Evolutionary conservation across 2,888 invertebrate genomes (phyloP).

Genomic region (Parelbella ahira): DNA sequence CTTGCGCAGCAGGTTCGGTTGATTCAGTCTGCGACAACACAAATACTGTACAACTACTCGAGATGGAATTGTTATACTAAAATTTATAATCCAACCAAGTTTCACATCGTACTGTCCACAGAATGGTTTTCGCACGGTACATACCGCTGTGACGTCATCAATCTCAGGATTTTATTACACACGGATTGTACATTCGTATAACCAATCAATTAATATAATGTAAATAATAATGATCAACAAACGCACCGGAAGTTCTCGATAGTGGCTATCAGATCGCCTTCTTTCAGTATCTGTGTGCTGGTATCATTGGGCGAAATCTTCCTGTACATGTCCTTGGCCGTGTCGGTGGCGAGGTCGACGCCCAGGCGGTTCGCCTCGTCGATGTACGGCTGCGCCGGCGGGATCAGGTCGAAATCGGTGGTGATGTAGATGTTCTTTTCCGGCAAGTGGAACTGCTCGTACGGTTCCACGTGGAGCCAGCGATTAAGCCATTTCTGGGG

Average conservation of each 20-base stretch:
- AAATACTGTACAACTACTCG: no score
- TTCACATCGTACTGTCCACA: no score
- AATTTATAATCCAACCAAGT: no score
- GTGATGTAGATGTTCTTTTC: conserved; percentile 87
- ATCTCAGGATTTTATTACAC: no score
- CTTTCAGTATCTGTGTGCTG: conserved; percentile 40
- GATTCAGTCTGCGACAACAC: conserved; percentile 50
- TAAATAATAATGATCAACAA: no score
- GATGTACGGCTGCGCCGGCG: conserved; percentile 55
- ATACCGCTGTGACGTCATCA: no score
- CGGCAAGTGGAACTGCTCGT: conserved; percentile 84
- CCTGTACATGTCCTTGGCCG: conserved; percentile 56
- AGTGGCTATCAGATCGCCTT: conserved; percentile 59
- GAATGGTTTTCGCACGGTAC: no score
- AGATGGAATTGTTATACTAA: no score
- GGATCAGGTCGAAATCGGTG: conserved; percentile 83
- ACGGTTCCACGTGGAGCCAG: conserved; percentile 81
- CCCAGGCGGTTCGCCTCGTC: conserved; percentile 47
- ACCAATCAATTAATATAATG: no score
- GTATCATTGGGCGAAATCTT: conserved; percentile 38
- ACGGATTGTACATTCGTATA: no score
- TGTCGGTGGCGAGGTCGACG: conserved; percentile 46
- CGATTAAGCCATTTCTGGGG: conserved; percentile 82
- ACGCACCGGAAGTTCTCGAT: conserved; percentile 65
- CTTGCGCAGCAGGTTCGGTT: conserved; percentile 67